Conservation (phyloP, 2,888 invertebrate species). For the Heliconius hortense region DNA sequence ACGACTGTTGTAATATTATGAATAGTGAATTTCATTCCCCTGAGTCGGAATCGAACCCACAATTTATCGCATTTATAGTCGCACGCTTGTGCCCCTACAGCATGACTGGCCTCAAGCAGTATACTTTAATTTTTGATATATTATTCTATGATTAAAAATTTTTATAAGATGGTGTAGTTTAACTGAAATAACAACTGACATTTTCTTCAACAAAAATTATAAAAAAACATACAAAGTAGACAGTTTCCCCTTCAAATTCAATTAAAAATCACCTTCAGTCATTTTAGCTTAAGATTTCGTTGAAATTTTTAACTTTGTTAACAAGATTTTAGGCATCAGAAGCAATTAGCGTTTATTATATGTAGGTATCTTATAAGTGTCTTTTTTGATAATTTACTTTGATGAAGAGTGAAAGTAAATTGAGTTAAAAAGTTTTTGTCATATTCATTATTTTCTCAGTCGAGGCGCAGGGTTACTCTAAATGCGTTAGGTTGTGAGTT, state of each 20-base stretch:
- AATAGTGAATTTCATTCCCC: no score
- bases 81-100: no score
- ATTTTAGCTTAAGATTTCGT: conserved; percentile 1
- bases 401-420: conserved; percentile 18
- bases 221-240: neutral
- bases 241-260: neutral
- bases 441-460: no score
- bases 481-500: no score
- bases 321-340: conserved; percentile 21
- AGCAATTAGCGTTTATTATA: conserved; percentile 20
- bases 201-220: neutral
- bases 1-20: no score
- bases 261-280: conserved; percentile 1
- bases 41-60: no score
- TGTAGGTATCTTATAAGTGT: conserved; percentile 6
- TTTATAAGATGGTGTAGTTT: neutral
- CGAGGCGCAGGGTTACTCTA: no score
- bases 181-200: neutral
- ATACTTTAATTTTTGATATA: no score
- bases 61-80: no score
- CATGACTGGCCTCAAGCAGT: no score
- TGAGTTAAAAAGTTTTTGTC: conserved; percentile 26
- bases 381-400: neutral
- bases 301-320: conserved; percentile 15
- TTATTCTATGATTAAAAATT: neutral